phyloP scores from a whole-genome alignment of 1,140 invertebrate genomes.

The Lordiphosa clarofinis region DNA sequence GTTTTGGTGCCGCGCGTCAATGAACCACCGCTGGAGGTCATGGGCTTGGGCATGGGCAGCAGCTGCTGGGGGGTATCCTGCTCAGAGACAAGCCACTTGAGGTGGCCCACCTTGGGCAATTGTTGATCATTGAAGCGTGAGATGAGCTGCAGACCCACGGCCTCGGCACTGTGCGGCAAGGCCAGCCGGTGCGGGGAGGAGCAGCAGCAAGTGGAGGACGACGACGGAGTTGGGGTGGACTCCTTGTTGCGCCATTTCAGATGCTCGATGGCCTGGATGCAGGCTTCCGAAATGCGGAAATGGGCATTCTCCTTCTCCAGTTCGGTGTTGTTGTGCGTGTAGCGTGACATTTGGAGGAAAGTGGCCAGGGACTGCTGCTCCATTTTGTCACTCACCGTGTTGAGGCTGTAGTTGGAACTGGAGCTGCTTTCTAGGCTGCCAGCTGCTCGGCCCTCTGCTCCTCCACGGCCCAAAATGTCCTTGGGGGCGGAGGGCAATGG shows the following conservation, averaged over 20 bases:
- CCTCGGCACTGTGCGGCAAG: slow-evolving; percentile 84
- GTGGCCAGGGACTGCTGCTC: slow-evolving; percentile 88
- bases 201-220: neutral
- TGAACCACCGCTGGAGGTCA: slow-evolving; percentile 70
- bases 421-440: slow-evolving; percentile 6
- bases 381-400: slow-evolving; percentile 71
- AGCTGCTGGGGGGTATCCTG: slow-evolving; percentile 88
- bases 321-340: slow-evolving; percentile 86
- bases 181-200: neutral
- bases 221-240: slow-evolving; percentile 10
- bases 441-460: neutral
- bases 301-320: slow-evolving; percentile 93
- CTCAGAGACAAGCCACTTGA: slow-evolving; percentile 92
- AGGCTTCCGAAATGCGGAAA: slow-evolving; percentile 91
- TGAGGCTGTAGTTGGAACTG: slow-evolving; percentile 34
- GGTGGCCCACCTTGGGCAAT: slow-evolving; percentile 87
- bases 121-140: slow-evolving; percentile 89
- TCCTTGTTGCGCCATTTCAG: slow-evolving; percentile 80
- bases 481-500: slow-evolving; percentile 80
- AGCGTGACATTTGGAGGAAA: slow-evolving; percentile 87
- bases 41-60: slow-evolving; percentile 84
- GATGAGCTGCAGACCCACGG: slow-evolving; percentile 88
- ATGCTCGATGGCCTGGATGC: slow-evolving; percentile 91
- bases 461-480: slow-evolving; percentile 28
- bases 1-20: slow-evolving; percentile 85